Conservation (phyloP, 2,888 invertebrate genomes). For the Agrotis exclamationis region DNA sequence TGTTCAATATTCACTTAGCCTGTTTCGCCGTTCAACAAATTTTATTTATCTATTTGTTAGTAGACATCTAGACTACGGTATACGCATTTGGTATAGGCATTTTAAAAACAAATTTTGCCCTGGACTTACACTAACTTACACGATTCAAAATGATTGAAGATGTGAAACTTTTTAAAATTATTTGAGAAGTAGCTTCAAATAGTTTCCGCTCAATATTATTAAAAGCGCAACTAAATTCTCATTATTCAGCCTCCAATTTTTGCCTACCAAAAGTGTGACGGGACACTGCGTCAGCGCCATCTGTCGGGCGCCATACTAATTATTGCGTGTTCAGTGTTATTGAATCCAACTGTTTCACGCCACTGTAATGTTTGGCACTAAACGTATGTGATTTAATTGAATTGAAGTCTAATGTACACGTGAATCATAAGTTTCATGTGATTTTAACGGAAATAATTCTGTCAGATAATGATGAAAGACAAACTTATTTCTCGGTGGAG, state of each 20-base stretch:
- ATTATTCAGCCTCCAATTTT: constrained; percentile 18
- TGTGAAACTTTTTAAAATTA: neutral
- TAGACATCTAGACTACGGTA: too few species aligned
- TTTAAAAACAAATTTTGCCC: too few species aligned
- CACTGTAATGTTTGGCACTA: constrained; percentile 10
- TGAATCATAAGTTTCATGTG: neutral
- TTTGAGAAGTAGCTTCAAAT: neutral
- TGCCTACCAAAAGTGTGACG: constrained; percentile 13
- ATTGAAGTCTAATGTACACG: neutral
- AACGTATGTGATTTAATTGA: constrained; percentile 6
- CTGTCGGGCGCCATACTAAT: constrained; percentile 45
- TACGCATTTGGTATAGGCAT: too few species aligned
- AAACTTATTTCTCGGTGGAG: too few species aligned
- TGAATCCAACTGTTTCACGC: neutral
- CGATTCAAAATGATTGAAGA: too few species aligned
- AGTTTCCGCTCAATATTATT: neutral
- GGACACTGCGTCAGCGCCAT: constrained; percentile 35
- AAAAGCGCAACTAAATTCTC: constrained; percentile 3
- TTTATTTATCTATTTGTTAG: too few species aligned
- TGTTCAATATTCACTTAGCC: too few species aligned
- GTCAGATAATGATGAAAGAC: too few species aligned
- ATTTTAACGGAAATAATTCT: too few species aligned
- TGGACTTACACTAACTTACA: too few species aligned
- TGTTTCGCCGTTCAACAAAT: too few species aligned
- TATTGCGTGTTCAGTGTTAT: constrained; percentile 15